Conservation (phyloP, 2,888 invertebrate genomes). For the Pyrocoelia pectoralis region DNA sequence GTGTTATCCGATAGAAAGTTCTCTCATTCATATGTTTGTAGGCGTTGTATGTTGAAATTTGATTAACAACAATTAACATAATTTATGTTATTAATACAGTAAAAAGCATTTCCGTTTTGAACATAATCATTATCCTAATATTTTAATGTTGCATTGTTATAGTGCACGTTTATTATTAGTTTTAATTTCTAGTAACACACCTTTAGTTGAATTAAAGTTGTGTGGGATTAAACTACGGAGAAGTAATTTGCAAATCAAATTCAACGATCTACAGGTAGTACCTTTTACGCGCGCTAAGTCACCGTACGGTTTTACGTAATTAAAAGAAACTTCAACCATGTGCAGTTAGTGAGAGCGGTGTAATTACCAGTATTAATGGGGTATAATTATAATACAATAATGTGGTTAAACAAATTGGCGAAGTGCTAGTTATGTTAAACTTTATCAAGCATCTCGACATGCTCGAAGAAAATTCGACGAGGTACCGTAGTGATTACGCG, state of each 20-base stretch:
- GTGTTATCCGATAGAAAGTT: too few relatives aligned
- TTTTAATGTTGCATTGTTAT: constrained; percentile 14
- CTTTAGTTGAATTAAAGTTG: constrained; percentile 15
- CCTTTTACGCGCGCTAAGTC: neutral
- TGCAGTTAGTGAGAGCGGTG: neutral
- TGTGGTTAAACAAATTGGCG: neutral
- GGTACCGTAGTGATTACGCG: constrained; percentile 44
- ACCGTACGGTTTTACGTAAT: neutral
- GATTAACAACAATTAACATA: neutral
- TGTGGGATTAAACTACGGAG: constrained; percentile 25
- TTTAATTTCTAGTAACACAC: constrained; percentile 11
- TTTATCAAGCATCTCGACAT: constrained; percentile 31
- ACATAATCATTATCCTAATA: constrained; percentile 9
- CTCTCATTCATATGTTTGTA: neutral
- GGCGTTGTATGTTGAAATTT: neutral
- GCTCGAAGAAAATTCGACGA: constrained; percentile 44
- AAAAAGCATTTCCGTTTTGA: constrained; percentile 1
- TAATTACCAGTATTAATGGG: neutral
- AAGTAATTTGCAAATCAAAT: constrained; percentile 35
- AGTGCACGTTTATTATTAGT: neutral
- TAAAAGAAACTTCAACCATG: neutral
- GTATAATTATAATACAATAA: neutral
- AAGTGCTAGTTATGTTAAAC: neutral
- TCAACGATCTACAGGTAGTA: constrained; percentile 24
- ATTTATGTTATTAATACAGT: neutral